Evolutionary conservation across 2,888 invertebrate species (phyloP), one percentile per base, ranked within the genome.

Genomic region (Aporophyla lueneburgensis): DNA sequence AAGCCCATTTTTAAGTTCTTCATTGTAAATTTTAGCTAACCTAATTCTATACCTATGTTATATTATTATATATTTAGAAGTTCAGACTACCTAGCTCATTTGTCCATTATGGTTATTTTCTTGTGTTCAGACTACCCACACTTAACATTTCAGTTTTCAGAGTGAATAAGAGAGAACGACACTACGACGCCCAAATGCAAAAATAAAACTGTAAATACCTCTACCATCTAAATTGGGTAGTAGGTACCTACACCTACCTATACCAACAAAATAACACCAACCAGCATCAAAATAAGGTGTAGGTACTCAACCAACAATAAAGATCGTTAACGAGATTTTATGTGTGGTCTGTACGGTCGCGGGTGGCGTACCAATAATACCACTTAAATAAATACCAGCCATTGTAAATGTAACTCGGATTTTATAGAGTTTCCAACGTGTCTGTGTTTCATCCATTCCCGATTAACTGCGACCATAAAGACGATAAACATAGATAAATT

Each of bases 341-440:
- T 92, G 95, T 95, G 95, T 95, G 95, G 94, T 94, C 95, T 86
- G 87, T 86, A 80, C 77, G 83, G 81, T 86, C 89, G 87, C 93
- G 91, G 91, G 93, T 90, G 93, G 94, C 87, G 88, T 63, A 83
- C 88, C 89, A 89, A 92, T 91, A 90, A 92, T 90, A 92, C 92
- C 96, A 96, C 96, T 96, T 94, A 96, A 94, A 96, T 93, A 96
- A 96, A 96, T 96, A 96, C 93, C 89, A 88, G 88, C 89, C 90
- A 91, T 90, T 91, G 92, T 89, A 89, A 91, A 91, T 80, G 90
- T 91, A 90, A 90, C 90, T 93, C 91, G 83, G 90, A 90, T 95
- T 96, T 96, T 96, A 96, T 95, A 92, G 92, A 91, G 92, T 92
- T 93, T 92, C 93, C 92, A 91, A 92, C 88, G 91, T 90, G 93